Percentiles rank a stretch among this genome's conserved stretches.
Evolutionary conservation across 2,797 vertebrate species (phyloP).

Genomic region (Syndactyla subalaris): DNA sequence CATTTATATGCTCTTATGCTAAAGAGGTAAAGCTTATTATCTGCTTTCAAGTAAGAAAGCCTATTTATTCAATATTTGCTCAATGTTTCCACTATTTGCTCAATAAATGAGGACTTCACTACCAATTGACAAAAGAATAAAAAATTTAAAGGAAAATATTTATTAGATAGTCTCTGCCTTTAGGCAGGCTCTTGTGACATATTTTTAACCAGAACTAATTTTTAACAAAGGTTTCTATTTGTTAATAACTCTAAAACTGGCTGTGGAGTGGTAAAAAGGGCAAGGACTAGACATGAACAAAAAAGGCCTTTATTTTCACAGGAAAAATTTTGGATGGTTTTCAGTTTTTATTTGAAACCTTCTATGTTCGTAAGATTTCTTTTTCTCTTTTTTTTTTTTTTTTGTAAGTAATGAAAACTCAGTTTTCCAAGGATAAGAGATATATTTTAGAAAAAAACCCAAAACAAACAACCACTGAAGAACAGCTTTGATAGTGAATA

Average conservation of each 20-base stretch:
- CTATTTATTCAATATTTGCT: not conserved
- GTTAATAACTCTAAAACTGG: not conserved
- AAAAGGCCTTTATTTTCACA: not conserved
- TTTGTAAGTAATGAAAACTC: not conserved
- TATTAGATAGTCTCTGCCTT: not conserved
- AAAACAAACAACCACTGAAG: not conserved
- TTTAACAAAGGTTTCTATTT: not conserved
- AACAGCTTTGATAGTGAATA: not conserved
- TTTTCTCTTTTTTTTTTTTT: not conserved
- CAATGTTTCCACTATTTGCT: not conserved
- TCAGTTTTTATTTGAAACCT: conserved; percentile 13
- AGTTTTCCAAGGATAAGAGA: not conserved
- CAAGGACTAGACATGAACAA: not conserved
- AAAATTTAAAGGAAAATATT: not conserved
- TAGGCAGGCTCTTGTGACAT: not conserved
- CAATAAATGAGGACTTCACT: not conserved
- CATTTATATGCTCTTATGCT: not conserved
- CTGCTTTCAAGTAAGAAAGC: not conserved
- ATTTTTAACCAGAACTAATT: not conserved
- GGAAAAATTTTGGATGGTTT: not conserved
- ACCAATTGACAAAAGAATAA: not conserved
- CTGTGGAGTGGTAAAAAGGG: not conserved
- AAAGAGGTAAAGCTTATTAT: not conserved
- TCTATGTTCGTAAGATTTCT: rapidly evolving
- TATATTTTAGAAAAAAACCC: not conserved